Base-by-base conservation (phyloP, 1,140 invertebrate genomes). In the Bacillus rossius region DNA sequence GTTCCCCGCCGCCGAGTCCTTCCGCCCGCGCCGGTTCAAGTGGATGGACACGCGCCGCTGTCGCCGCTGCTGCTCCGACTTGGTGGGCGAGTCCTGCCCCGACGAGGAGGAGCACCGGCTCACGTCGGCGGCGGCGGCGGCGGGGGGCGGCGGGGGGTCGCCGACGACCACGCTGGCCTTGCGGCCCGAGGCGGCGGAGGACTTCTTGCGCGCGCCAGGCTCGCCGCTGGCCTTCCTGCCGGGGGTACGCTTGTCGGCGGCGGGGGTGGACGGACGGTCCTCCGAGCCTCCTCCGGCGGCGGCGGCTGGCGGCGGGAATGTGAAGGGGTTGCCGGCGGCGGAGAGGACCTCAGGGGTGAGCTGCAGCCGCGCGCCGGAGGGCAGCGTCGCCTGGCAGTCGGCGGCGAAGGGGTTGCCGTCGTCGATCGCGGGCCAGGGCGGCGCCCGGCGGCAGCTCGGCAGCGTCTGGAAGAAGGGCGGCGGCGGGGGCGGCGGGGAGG, bases 61-160 rank as follows among this genome's bases (percentile, higher is more conserved):
- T 1, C 68, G 65, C 14, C 66, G 65, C 45, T 62, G 59, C 1
- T 49, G 60, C 26, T 66, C 65, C 8, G 72, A 68, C 29, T 75
- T 76, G 42, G 60, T 72, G 0, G 73, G 72, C 0, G 73, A 75
- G 4, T 77, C 76, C 14, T 71, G 68, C 13, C 73, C 74, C 0
- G 75, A 76, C 3, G 74, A 75, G 0, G 76, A 76, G 0, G 75
- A 34, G 29, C 29, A 77, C 29, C 70, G 62, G 40, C 73, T 75
- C 34, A 75, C 73, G 47, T 70, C 59, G 38, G 57, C n/a, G n/a
- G 20, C 55, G 20, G 25, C 60, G 17, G 50, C 47, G n/a, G 48
- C 58, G 40, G 16, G 23, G n/a, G 20, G n/a, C 10, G 20, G 19
- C 10, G 8, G 37, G 2, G 5, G 17, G 20, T 26, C 8, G 16